Conservation (phyloP, 2,888 invertebrate genomes). For the Sialis fuliginosa region DNA sequence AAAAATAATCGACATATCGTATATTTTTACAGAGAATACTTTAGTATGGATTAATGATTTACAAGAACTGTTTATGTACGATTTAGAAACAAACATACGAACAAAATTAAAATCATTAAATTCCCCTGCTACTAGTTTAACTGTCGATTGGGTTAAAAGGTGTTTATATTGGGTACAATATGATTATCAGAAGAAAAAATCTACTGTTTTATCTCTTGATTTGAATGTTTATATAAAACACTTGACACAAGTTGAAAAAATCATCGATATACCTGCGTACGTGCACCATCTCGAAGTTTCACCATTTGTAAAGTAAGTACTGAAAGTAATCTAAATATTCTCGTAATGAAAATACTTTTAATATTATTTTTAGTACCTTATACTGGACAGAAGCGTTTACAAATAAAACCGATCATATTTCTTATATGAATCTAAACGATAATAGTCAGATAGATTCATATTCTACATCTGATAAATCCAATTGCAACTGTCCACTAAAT, state of each 20-base stretch:
- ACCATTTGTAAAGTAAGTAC: constrained; percentile 49
- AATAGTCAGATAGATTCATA: too few species aligned
- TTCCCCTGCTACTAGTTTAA: constrained; percentile 44
- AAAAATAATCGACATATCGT: constrained; percentile 49
- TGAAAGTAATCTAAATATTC: constrained; percentile 5
- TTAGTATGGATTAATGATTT: constrained; percentile 72
- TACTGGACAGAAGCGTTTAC: constrained; percentile 54
- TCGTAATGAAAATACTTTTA: constrained; percentile 1
- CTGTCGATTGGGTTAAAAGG: constrained; percentile 77
- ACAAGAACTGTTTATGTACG: constrained; percentile 46
- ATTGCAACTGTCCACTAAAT: constrained; percentile 48
- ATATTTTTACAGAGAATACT: constrained; percentile 49
- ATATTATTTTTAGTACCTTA: constrained; percentile 32
- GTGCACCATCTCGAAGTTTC: constrained; percentile 55
- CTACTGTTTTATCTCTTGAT: constrained; percentile 45
- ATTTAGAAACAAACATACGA: constrained; percentile 33
- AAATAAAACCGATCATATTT: too few species aligned
- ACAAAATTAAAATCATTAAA: constrained; percentile 36
- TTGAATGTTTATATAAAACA: constrained; percentile 41
- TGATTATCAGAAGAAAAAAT: constrained; percentile 19
- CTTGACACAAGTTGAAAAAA: constrained; percentile 26
- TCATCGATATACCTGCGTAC: constrained; percentile 34
- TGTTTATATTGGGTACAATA: constrained; percentile 67
- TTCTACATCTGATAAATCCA: constrained; percentile 8
- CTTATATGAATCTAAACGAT: too few species aligned